Evolutionary conservation across 2,113 vertebrate genomes (phyloP).

Genomic region (Callipepla squamata): DNA sequence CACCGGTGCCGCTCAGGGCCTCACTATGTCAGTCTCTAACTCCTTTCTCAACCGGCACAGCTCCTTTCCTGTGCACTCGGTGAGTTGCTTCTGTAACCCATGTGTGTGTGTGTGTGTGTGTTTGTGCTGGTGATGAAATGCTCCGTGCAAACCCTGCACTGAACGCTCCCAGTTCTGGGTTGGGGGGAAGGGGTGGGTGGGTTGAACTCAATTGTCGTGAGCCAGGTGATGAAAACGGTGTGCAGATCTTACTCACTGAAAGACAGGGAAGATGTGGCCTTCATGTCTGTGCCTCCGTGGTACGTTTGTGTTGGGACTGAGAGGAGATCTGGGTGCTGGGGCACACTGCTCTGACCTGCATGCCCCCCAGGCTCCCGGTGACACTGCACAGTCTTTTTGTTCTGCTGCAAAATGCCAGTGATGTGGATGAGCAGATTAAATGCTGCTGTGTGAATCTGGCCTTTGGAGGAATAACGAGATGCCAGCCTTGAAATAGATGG

Average conservation of each 20-base stretch:
- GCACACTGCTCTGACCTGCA: not conserved
- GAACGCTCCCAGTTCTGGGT: not conserved
- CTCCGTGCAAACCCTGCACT: not conserved
- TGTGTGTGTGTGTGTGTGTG: not conserved
- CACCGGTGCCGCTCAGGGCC: slow-evolving; percentile 88
- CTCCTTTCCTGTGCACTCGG: slow-evolving; percentile 92
- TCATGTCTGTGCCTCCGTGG: accelerated
- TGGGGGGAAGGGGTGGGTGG: not conserved
- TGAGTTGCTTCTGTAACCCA: slow-evolving; percentile 80
- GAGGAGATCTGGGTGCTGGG: not conserved
- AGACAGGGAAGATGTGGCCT: not conserved
- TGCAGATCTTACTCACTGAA: not conserved
- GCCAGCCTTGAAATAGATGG: not conserved
- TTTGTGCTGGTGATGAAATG: not conserved
- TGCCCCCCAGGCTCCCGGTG: not conserved
- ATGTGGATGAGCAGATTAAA: slow-evolving; percentile 31
- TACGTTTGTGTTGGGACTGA: accelerated
- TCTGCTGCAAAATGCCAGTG: not conserved
- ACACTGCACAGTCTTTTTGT: slow-evolving; percentile 3
- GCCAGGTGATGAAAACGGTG: not conserved
- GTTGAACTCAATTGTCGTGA: not conserved
- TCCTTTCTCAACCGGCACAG: slow-evolving; percentile 97
- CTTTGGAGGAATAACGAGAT: not conserved
- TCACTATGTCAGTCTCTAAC: slow-evolving; percentile 98
- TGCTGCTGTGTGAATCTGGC: slow-evolving; percentile 5